A percentile compares a stretch with the other conserved stretches of the same genome.
These are phyloP conservation scores for Astyanax mexicanus DNA, from an alignment of 2,797 vertebrate genomes.

Conservation along the genomic window DNA sequence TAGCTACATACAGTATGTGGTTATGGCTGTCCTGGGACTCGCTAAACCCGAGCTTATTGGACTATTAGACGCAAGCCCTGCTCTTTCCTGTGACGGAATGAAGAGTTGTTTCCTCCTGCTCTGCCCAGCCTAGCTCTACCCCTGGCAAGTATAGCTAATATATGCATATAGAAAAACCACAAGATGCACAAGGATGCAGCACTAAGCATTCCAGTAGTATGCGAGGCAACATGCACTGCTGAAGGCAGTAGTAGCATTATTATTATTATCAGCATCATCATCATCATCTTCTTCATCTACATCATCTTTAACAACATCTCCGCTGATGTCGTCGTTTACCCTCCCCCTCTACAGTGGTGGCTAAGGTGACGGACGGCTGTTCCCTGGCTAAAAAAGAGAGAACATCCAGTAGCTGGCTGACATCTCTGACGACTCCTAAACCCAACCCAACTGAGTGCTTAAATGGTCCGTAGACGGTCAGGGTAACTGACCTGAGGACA, in stretches of 20 bases:
- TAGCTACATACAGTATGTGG: not conserved
- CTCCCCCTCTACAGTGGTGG: not conserved
- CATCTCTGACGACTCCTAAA: not conserved
- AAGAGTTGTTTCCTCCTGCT: constrained; percentile 13
- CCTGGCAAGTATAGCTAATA: constrained; percentile 30
- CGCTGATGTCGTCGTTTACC: not conserved
- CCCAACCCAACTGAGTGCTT: constrained; percentile 19
- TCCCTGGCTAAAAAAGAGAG: not conserved
- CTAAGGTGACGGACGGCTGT: not conserved
- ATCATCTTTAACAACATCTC: too few species aligned
- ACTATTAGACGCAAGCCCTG: constrained; percentile 3
- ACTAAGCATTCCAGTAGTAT: constrained; percentile 49
- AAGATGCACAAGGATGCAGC: constrained; percentile 59
- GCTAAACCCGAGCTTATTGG: constrained; percentile 5
- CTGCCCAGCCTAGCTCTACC: constrained; percentile 23
- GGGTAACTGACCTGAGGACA: constrained; percentile 24
- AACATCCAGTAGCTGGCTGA: constrained; percentile 7
- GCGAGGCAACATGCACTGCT: constrained; percentile 57
- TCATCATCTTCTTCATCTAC: constrained; percentile 8
- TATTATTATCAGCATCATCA: constrained; percentile 18
- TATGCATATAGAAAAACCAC: constrained; percentile 45
- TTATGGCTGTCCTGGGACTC: too few species aligned
- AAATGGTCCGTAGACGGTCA: not conserved
- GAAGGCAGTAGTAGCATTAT: constrained; percentile 35
- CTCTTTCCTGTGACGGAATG: constrained; percentile 19